These are phyloP conservation scores for Arenaria interpres DNA, from an alignment of 2,113 vertebrate species.

Conservation along the genomic window DNA sequence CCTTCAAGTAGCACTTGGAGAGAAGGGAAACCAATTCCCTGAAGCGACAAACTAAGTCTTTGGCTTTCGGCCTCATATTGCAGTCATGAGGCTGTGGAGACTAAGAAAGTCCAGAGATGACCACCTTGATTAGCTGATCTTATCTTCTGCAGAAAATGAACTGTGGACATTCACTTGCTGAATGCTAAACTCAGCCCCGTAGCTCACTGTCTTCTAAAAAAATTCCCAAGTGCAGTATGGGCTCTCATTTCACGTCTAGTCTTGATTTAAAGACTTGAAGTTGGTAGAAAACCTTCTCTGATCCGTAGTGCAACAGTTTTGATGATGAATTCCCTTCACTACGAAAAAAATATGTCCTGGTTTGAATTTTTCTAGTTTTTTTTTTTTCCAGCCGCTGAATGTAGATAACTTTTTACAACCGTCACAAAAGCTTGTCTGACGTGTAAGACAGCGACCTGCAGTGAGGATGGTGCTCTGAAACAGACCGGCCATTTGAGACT, in stretches of 20 bases:
- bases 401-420: not conserved
- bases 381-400: not conserved
- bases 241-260: not conserved
- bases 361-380: not conserved
- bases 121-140: not conserved
- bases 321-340: not conserved
- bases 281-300: not conserved
- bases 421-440: not conserved
- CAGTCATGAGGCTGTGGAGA: not conserved
- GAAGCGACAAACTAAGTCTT: not conserved
- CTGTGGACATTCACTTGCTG: not conserved
- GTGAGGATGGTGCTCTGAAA: not conserved
- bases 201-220: not conserved
- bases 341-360: not conserved
- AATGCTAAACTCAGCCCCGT: accelerated
- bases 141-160: not conserved
- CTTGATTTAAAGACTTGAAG: not conserved
- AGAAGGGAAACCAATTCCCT: not conserved
- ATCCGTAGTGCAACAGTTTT: not conserved
- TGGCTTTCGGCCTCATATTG: not conserved
- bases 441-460: not conserved
- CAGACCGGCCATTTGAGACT: not conserved
- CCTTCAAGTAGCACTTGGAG: not conserved
- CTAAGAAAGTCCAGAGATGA: not conserved
- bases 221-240: not conserved